Conservation (phyloP, 2,888 invertebrate species). For the Strigamia maritima region DNA sequence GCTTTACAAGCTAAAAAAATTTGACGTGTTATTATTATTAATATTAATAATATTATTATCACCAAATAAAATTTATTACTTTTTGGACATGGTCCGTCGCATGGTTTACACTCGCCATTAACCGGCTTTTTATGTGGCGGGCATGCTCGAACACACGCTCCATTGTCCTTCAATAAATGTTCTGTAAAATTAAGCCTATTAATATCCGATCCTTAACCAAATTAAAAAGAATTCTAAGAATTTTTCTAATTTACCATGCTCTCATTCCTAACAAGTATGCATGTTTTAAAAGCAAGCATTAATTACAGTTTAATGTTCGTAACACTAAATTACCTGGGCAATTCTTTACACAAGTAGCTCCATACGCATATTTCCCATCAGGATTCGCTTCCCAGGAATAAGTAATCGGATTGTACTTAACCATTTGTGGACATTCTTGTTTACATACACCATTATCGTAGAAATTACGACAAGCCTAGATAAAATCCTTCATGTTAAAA, state of each 20-base stretch:
- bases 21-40: too few species aligned
- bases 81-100: slow-evolving; percentile 93
- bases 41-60: too few species aligned
- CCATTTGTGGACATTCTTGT: slow-evolving; percentile 92
- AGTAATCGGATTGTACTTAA: slow-evolving; percentile 83
- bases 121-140: slow-evolving; percentile 82
- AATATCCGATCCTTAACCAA: not conserved
- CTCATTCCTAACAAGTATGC: not conserved
- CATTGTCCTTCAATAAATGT: slow-evolving; percentile 86
- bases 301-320: too few species aligned
- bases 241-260: not conserved
- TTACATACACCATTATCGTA: slow-evolving; percentile 94
- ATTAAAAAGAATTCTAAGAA: not conserved
- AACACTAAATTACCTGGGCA: slow-evolving; percentile 60
- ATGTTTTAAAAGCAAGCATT: not conserved
- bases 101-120: slow-evolving; percentile 86
- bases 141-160: slow-evolving; percentile 89
- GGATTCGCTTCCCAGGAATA: slow-evolving; percentile 91
- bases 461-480: slow-evolving; percentile 85
- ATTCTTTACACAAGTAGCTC: slow-evolving; percentile 92
- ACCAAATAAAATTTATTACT: slow-evolving; percentile 53
- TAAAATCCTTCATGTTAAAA: too few species aligned
- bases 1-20: slow-evolving; percentile 63
- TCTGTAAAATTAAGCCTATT: slow-evolving; percentile 57
- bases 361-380: slow-evolving; percentile 91